Evolutionary conservation across 2,113 vertebrate genomes (phyloP), one percentile per base, ranked within the genome.

Genomic region (Paramisgurnus dabryanus): DNA sequence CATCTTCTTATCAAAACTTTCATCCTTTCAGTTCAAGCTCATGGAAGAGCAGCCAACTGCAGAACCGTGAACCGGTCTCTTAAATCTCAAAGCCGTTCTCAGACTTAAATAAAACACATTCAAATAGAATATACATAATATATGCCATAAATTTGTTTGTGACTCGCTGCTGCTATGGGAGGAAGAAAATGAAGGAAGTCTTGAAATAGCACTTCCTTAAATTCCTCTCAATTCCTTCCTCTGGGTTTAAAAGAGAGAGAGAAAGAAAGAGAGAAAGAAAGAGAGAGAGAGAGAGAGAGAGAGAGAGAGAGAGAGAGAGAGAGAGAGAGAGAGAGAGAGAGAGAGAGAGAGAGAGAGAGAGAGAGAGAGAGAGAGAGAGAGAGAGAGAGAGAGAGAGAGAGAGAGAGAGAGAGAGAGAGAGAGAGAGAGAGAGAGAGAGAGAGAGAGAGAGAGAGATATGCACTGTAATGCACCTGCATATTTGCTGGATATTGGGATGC

Each of bases 151-250:
- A 6, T 47, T 9, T 47, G 45, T 3, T 47, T 10, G 10, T 45
- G 10, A 40, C 65, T 69, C 58, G 40, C 17, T 13, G 17, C 57
- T 72, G 50, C 70, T 80, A 45, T 17, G 41, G 80, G 78, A 81
- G 82, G 27, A 82, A 79, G 34, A 34, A 49, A 53, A 76, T 85
- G 87, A 81, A 84, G 89, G 88, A 92, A 91, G 84, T 85, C 87
- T 88, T 67, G 49, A 86, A 86, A 83, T 2, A 55, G 82, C 85
- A 87, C 89, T 87, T 90, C 89, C 87, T 41, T 72, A 89, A 91
- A 88, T 87, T 87, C 83, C 90, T 80, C 72, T 76, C 58, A 73
- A 84, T 90, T 90, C 86, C 87, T 91, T 87, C 82, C 82, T 79
- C 72, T 65, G 82, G 83, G 87, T 77, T 71, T 65, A n/a, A 57